Base-by-base conservation (phyloP, 2,888 invertebrate genomes). In the Agriopis aurantiaria region DNA sequence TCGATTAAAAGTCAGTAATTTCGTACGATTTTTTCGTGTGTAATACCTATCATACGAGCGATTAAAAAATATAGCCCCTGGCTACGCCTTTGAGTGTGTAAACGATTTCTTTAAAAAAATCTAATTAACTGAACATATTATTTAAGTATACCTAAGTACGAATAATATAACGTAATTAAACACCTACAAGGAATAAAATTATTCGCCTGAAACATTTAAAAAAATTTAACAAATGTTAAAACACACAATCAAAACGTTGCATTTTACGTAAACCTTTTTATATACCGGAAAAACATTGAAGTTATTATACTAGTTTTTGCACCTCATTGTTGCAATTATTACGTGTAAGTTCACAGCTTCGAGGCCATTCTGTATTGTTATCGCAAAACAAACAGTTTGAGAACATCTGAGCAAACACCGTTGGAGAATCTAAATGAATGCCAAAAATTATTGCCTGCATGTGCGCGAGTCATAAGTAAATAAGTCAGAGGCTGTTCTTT, bases 361-460 rank as follows among this genome's bases (percentile, higher is more conserved):
- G 81, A 82, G 84, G 83, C 72, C 79, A 72, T 65, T 52, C 45
- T 43, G 43, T 55, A 63, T 64, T 71, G 64, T 68, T 71, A 67
- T 71, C 55, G 57, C 56, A 65, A 74, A 65, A 65, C 74, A 61
- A 65, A 78, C 73, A 69, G 23, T 58, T 64, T 58, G 58, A 41
- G 71, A 75, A 80, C 81, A 82, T 75, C 78, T 84, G 80, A 72
- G 74, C 77, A 81, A 81, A 84, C 78, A 81, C 14, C 66, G 75
- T 75, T 72, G 74, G 76, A 67, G 65, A 79, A 78, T 80, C 66
- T 70, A 78, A 79, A 80, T 82, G 73, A 82, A 75, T 76, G 69
- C 72, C 73, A 67, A 62, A 58, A 80, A 80, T 77, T 75, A 75
- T 75, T 72, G 61, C 65, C 65, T 66, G 61, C 68, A 65, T 72